phyloP scores from a whole-genome alignment of 2,797 vertebrate genomes.

The Mionectes olivaceus region DNA sequence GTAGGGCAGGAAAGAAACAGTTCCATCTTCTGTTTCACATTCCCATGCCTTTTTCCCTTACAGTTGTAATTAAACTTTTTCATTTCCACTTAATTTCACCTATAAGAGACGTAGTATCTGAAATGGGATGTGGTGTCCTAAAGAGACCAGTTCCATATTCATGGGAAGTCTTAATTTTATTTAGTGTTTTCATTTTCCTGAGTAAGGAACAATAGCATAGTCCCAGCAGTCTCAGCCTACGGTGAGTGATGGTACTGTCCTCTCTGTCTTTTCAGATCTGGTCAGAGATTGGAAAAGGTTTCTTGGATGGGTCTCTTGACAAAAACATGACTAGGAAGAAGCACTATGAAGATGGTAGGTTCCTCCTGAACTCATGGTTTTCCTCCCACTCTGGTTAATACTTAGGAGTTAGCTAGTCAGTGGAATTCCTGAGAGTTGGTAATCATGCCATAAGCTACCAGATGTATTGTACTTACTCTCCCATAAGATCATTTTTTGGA shows the following conservation, averaged over 20 bases:
- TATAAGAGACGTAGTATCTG: not conserved
- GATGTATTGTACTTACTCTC: not conserved
- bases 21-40: not conserved
- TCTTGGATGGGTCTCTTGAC: conserved; percentile 93
- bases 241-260: not conserved
- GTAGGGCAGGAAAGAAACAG: not conserved
- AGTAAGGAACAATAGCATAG: not conserved
- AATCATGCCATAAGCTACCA: not conserved
- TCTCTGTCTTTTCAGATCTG: conserved; percentile 86
- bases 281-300: conserved; percentile 95
- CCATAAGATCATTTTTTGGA: not conserved
- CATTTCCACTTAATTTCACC: not conserved
- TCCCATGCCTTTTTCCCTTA: not conserved
- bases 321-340: conserved; percentile 90
- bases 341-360: conserved; percentile 89
- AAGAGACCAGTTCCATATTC: not conserved
- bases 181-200: not conserved
- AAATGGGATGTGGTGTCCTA: not conserved
- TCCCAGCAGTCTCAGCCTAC: not conserved
- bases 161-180: not conserved
- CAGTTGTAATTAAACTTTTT: not conserved
- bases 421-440: not conserved
- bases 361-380: not conserved
- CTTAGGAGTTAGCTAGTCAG: not conserved
- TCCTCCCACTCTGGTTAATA: not conserved